Evolutionary conservation across 2,888 invertebrate genomes (phyloP), one percentile per base, ranked within the genome.

Genomic region (Odontocolon sp.): DNA sequence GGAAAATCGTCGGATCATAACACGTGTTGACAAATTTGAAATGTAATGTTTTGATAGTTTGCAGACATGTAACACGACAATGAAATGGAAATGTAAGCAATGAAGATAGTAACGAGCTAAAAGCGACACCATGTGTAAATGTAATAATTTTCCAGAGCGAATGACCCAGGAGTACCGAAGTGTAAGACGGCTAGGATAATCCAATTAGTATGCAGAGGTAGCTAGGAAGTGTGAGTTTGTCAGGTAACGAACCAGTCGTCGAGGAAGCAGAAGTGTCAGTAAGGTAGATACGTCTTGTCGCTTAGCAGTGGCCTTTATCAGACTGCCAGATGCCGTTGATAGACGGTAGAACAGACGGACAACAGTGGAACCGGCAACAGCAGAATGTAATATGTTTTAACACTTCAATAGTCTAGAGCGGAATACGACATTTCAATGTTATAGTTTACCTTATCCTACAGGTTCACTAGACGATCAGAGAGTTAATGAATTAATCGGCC

Each of bases 181-280:
- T 3, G 14, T 11, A 18, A 31, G 26, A 6, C 56, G 21, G 16
- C 28, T 26, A 6, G 14, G 56, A 33, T 40, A 56, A 57, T 57
- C 63, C 74, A 69, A 74, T 74, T 74, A 74, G 68, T n/a, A 31
- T 50, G 23, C 14, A 33, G 40, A 57, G 54, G 57, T 57, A 50
- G 50, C 63, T 68, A 42, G 68, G 36, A 47, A 47, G 57, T 63
- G 74, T 21, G 47, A 28, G 56, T 69, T n/a, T 21, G 54, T 8
- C 36, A 45, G 38, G 38, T 73, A 73, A 47, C 73, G 54, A 45
- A 61, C 33, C 26, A 16, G 54, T 67, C 23, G 18, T 26, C 33
- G 42, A 23, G 57, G 18, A 42, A 36, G 26, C 36, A 33, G 56
- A 68, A 59, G 36, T 38, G 45, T 36, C 54, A 56, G n/a, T 63